Percentiles rank a stretch among this genome's conserved stretches.
Evolutionary conservation across 2,797 vertebrate species (phyloP).

Genomic region (Falco naumanni): DNA sequence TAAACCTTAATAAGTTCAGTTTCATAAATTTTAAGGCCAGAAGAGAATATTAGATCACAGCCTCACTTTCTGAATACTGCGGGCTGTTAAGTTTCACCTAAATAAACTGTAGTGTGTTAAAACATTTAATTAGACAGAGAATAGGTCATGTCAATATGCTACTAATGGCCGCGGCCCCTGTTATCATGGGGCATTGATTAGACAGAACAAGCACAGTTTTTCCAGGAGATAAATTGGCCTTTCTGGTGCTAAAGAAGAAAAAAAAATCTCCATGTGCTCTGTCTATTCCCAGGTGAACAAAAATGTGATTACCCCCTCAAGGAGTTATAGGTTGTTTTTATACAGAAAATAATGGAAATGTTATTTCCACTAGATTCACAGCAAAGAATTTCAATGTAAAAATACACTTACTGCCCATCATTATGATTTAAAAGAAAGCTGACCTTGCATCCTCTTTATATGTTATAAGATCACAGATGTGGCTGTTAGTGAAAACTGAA

Average conservation of each 20-base stretch:
- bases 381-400: background rate
- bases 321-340: background rate
- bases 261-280: background rate
- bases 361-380: background rate
- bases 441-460: background rate
- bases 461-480: background rate
- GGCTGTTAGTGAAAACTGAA: background rate
- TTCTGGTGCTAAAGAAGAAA: background rate
- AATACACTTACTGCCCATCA: background rate
- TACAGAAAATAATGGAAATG: background rate
- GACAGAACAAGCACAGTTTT: background rate
- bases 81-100: background rate
- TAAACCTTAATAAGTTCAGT: background rate
- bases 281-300: rapidly evolving
- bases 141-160: background rate
- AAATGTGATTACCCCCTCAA: background rate
- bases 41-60: background rate
- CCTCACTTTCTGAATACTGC: background rate
- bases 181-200: background rate
- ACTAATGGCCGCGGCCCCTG: background rate
- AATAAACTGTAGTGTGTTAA: background rate
- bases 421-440: background rate
- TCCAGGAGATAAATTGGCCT: background rate
- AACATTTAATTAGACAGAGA: background rate
- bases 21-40: background rate